Percentiles rank a stretch among this genome's conserved stretches.
phyloP scores from a whole-genome alignment of 2,888 invertebrate species.

The Tridacna crocea region DNA sequence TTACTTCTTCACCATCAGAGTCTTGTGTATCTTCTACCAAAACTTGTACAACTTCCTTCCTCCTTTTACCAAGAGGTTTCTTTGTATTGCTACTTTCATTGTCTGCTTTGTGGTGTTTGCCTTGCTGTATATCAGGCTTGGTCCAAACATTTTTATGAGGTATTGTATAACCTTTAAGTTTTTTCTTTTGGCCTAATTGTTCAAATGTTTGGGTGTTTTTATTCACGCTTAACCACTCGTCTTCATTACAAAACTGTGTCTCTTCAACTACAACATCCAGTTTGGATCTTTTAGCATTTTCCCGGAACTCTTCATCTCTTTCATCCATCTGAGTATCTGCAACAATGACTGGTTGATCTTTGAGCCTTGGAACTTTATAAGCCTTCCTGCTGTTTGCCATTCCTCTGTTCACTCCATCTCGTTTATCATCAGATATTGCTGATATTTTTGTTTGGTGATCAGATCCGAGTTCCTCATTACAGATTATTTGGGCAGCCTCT shows the following conservation, averaged over 20 bases:
- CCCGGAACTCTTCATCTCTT: conserved; percentile 13
- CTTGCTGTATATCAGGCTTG: too few species aligned
- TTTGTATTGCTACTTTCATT: background rate
- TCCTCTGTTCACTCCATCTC: conserved; percentile 6
- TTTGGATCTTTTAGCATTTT: conserved; percentile 8
- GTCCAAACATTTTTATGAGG: background rate
- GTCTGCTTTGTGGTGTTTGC: background rate
- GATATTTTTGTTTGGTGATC: background rate
- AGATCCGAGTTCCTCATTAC: background rate
- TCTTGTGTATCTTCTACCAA: conserved; percentile 49
- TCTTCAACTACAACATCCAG: conserved; percentile 44
- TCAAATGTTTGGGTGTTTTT: conserved; percentile 13
- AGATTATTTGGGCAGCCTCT: conserved; percentile 11
- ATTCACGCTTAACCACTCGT: conserved; percentile 40
- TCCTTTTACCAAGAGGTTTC: conserved; percentile 2
- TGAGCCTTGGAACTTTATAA: background rate
- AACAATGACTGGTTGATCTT: conserved; percentile 16
- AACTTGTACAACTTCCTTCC: conserved; percentile 20
- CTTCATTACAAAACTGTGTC: conserved; percentile 32
- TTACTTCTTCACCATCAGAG: conserved; percentile 28
- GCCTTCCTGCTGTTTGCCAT: conserved; percentile 48
- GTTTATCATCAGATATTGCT: background rate
- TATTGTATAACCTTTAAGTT: conserved; percentile 1
- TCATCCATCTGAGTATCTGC: conserved; percentile 34
- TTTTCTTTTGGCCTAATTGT: background rate